phyloP scores from a whole-genome alignment of 2,113 vertebrate species.

The Sphaerodactylus townsendi region DNA sequence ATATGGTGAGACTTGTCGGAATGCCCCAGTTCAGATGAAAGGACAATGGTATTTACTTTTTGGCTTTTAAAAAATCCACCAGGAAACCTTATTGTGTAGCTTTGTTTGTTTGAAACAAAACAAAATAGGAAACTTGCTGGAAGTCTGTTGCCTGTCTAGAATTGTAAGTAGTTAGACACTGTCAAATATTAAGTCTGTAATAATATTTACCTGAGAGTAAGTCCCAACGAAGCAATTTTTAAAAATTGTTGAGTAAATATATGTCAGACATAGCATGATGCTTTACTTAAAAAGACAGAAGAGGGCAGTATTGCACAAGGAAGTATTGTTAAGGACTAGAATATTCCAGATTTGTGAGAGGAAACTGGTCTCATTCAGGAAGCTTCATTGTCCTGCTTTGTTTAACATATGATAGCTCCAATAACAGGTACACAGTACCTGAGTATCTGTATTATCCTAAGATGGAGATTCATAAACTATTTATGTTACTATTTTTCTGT shows the following conservation, averaged over 20 bases:
- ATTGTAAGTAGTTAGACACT: background rate
- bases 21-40: background rate
- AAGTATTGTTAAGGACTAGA: background rate
- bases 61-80: too few species aligned
- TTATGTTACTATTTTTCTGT: background rate
- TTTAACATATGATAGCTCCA: background rate
- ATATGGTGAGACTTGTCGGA: too few species aligned
- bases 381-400: background rate
- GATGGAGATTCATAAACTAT: background rate
- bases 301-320: conserved; percentile 53
- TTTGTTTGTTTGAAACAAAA: too few species aligned
- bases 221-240: too few species aligned
- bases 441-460: rapidly evolving
- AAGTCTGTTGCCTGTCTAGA: background rate
- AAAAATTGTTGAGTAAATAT: background rate
- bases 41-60: background rate
- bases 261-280: background rate
- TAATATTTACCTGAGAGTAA: background rate
- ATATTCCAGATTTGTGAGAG: background rate
- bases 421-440: background rate
- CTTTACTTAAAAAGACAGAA: conserved; percentile 32
- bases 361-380: background rate
- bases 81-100: too few species aligned
- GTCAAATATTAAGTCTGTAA: background rate
- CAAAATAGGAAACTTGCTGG: too few species aligned